Conservation (phyloP, 2,797 vertebrate genomes). For the Pangasius djambal region DNA sequence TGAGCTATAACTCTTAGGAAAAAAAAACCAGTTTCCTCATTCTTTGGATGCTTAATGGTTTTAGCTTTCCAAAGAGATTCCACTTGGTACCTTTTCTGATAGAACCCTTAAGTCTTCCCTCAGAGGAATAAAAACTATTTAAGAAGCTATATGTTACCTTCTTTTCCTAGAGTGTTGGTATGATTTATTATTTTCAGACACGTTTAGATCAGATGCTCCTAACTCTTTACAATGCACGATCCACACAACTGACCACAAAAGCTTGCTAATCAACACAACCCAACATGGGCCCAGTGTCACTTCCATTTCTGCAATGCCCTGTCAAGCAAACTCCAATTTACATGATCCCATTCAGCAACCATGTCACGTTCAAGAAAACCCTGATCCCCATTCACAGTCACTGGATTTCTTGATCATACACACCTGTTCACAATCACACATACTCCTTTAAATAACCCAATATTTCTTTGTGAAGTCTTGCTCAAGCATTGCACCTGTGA, state of each 20-base stretch:
- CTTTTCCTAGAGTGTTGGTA: background rate
- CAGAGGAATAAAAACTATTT: background rate
- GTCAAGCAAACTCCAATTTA: too few species aligned
- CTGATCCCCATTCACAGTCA: too few species aligned
- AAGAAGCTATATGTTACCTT: background rate
- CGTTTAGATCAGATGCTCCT: background rate
- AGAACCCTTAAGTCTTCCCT: background rate
- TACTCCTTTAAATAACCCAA: too few species aligned
- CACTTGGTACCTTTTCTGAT: background rate
- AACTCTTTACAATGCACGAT: background rate
- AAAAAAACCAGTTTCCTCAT: background rate
- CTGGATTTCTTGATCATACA: background rate
- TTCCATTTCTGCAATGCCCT: too few species aligned
- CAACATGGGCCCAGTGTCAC: too few species aligned
- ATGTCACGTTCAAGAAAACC: too few species aligned
- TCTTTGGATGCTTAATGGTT: background rate
- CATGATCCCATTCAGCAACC: too few species aligned
- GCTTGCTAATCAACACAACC: too few species aligned
- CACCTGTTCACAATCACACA: too few species aligned
- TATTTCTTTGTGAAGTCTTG: too few species aligned
- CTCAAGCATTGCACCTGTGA: too few species aligned
- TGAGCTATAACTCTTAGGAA: background rate
- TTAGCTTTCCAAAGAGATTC: background rate
- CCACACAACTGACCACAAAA: background rate
- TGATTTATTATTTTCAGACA: background rate